Evolutionary conservation across 2,113 vertebrate genomes (phyloP).

Genomic region (Chionomys nivalis): DNA sequence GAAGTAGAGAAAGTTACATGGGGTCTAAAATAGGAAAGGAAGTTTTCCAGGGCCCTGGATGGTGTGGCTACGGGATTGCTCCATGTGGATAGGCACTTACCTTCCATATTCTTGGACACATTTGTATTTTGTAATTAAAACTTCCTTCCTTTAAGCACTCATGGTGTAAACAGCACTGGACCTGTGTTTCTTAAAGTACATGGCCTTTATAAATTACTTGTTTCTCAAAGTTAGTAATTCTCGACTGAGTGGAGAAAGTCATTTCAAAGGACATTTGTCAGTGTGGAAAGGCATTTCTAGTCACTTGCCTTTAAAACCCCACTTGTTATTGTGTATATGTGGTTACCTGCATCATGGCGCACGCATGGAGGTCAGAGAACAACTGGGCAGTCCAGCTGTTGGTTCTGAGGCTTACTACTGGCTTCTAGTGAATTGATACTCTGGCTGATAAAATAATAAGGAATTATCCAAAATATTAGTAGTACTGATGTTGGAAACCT

Average conservation of each 20-base stretch:
- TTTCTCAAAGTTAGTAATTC: background rate
- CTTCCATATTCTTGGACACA: background rate
- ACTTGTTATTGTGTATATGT: background rate
- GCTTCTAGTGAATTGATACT: background rate
- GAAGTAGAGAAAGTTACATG: background rate
- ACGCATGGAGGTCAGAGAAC: background rate
- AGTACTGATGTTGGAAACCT: background rate
- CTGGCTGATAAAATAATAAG: background rate
- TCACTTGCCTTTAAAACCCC: background rate
- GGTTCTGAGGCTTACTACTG: background rate
- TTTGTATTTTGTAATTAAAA: slow-evolving; percentile 21
- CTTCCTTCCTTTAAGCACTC: background rate
- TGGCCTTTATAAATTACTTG: background rate
- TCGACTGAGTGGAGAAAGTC: background rate
- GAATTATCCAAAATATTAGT: background rate
- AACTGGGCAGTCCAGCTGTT: background rate
- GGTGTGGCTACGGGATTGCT: background rate
- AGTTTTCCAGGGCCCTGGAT: background rate
- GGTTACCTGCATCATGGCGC: accelerated
- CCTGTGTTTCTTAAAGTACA: background rate
- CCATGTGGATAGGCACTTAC: background rate
- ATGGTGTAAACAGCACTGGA: background rate
- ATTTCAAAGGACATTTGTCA: background rate
- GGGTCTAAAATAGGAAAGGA: background rate
- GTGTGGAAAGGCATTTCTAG: background rate